These are phyloP conservation scores for Sebastes schlegelii DNA, from an alignment of 2,113 vertebrate species.

Conservation along the genomic window DNA sequence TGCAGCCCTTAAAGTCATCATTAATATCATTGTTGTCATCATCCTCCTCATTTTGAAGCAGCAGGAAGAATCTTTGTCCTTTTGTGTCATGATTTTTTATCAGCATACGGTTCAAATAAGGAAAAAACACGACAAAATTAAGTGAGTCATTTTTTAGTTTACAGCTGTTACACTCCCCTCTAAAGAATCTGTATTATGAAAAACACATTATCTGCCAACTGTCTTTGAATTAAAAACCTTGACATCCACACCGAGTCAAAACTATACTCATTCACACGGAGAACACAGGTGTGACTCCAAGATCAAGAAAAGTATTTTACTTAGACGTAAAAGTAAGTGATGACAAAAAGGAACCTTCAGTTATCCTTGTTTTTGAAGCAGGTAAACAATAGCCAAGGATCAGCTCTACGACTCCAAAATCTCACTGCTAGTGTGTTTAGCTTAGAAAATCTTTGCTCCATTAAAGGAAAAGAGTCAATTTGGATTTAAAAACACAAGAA, in stretches of 20 bases:
- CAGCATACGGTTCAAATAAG: not conserved
- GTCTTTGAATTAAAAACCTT: slow-evolving; percentile 11
- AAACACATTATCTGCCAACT: not conserved
- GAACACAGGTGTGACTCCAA: not conserved
- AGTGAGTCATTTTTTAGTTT: not conserved
- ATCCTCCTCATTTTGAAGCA: not conserved
- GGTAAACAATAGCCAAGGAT: slow-evolving; percentile 7
- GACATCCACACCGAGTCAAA: not conserved
- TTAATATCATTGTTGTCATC: not conserved
- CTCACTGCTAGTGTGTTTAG: not conserved
- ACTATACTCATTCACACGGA: not conserved
- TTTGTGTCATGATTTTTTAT: not conserved
- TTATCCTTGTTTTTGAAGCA: not conserved
- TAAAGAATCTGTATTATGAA: not conserved
- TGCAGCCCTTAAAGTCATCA: slow-evolving; percentile 11
- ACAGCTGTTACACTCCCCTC: not conserved
- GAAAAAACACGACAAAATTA: not conserved
- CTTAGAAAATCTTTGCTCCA: not conserved
- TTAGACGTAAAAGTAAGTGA: not conserved
- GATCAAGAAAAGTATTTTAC: not conserved
- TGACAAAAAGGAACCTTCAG: not conserved
- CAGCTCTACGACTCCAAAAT: too few species aligned
- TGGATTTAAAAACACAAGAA: not conserved
- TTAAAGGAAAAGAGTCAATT: not conserved
- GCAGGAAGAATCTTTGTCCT: not conserved